phyloP scores from a whole-genome alignment of 2,797 vertebrate genomes.

The Gallirallus australis region DNA sequence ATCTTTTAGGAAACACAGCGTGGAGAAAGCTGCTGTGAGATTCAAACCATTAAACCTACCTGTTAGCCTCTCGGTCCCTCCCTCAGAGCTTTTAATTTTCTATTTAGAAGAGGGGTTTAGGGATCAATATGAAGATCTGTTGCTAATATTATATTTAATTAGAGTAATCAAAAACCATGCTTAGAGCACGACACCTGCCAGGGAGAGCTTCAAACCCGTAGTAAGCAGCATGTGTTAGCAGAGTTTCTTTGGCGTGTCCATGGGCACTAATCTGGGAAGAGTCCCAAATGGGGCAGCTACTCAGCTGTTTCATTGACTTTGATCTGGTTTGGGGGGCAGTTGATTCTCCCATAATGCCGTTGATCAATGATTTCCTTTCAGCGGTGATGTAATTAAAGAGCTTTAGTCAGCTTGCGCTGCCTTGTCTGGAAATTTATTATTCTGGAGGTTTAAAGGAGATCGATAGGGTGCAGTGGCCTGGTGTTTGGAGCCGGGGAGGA shows the following conservation, averaged over 20 bases:
- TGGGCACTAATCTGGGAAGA: slow-evolving; percentile 74
- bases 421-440: slow-evolving; percentile 84
- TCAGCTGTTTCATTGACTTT: slow-evolving; percentile 88
- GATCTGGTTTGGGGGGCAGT: slow-evolving; percentile 87
- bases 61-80: slow-evolving; percentile 51
- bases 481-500: slow-evolving; percentile 52
- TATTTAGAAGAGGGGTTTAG: slow-evolving; percentile 68
- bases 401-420: slow-evolving; percentile 82
- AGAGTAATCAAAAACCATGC: slow-evolving; percentile 80
- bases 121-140: slow-evolving; percentile 83
- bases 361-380: slow-evolving; percentile 95
- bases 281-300: slow-evolving; percentile 80
- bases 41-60: slow-evolving; percentile 65
- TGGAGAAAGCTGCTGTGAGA: slow-evolving; percentile 44
- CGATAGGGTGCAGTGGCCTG: slow-evolving; percentile 82
- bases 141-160: slow-evolving; percentile 85
- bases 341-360: slow-evolving; percentile 88
- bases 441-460: slow-evolving; percentile 85
- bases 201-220: slow-evolving; percentile 71
- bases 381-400: slow-evolving; percentile 90
- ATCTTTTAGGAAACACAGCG: slow-evolving; percentile 10
- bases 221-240: slow-evolving; percentile 71
- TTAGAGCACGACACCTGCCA: slow-evolving; percentile 80
- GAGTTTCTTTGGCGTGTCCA: slow-evolving; percentile 61
- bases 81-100: slow-evolving; percentile 72